phyloP scores from a whole-genome alignment of 2,113 vertebrate species.

The Carollia perspicillata region DNA sequence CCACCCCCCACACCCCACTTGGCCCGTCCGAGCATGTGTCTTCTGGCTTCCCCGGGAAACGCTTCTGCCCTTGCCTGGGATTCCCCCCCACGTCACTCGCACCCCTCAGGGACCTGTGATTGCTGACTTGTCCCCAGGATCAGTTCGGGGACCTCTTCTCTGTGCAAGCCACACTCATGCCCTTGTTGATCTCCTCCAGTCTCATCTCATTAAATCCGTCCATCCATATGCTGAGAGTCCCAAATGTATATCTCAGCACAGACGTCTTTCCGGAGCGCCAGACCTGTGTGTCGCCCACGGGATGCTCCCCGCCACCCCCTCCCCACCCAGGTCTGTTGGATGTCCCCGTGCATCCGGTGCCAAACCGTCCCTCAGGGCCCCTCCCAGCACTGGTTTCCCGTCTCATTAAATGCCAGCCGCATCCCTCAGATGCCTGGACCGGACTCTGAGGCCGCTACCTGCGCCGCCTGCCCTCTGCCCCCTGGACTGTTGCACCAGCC shows the following conservation, averaged over 20 bases:
- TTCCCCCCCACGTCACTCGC: neutral
- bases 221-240: neutral
- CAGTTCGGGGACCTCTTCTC: neutral
- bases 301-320: fast-evolving
- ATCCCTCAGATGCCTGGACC: neutral
- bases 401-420: neutral
- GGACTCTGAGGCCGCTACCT: fast-evolving
- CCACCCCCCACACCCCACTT: neutral
- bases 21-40: fast-evolving
- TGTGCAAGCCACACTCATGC: fast-evolving
- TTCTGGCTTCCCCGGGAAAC: neutral
- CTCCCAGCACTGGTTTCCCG: neutral
- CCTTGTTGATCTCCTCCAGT: neutral
- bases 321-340: neutral
- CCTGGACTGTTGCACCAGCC: too few species aligned
- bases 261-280: neutral
- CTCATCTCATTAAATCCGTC: neutral
- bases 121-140: neutral
- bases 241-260: neutral
- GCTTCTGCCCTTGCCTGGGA: neutral
- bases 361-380: fast-evolving
- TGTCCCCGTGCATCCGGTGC: neutral
- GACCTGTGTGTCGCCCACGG: neutral
- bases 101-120: neutral
- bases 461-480: neutral